Evolutionary conservation across 1,140 invertebrate species (phyloP).

Genomic region (Drosophila nikananu): DNA sequence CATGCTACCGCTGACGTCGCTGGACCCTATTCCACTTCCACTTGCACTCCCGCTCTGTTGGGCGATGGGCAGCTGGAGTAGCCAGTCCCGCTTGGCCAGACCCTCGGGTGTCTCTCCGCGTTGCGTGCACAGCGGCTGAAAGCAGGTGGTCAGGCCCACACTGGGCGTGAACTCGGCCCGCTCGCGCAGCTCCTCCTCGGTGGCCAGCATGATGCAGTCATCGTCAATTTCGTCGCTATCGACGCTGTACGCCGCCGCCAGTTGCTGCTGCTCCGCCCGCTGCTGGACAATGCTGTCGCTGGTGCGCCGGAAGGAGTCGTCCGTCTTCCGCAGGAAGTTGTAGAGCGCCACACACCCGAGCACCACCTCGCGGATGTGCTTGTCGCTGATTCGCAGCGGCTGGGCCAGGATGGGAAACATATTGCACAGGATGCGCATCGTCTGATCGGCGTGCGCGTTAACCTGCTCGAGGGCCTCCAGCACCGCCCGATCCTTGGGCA

Average conservation of each 20-base stretch:
- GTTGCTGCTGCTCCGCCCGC: constrained; percentile 57
- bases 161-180: constrained; percentile 77
- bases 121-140: constrained; percentile 66
- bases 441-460: constrained; percentile 75
- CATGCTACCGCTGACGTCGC: constrained; percentile 30
- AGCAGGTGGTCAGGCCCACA: constrained; percentile 75
- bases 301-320: constrained; percentile 71
- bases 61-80: constrained; percentile 59
- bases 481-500: constrained; percentile 60
- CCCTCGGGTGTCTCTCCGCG: constrained; percentile 69
- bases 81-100: constrained; percentile 70
- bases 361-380: constrained; percentile 78
- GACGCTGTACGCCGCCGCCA: constrained; percentile 45
- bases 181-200: constrained; percentile 74
- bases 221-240: constrained; percentile 75
- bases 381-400: constrained; percentile 73
- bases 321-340: constrained; percentile 83
- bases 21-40: constrained; percentile 27
- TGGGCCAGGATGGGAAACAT: constrained; percentile 79
- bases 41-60: constrained; percentile 34
- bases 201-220: constrained; percentile 80
- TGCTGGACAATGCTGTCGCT: constrained; percentile 78
- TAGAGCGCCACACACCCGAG: constrained; percentile 79
- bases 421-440: constrained; percentile 79
- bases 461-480: constrained; percentile 59